Evolutionary conservation across 2,888 invertebrate species (phyloP).

Genomic region (Xanthorhoe spadicearia): DNA sequence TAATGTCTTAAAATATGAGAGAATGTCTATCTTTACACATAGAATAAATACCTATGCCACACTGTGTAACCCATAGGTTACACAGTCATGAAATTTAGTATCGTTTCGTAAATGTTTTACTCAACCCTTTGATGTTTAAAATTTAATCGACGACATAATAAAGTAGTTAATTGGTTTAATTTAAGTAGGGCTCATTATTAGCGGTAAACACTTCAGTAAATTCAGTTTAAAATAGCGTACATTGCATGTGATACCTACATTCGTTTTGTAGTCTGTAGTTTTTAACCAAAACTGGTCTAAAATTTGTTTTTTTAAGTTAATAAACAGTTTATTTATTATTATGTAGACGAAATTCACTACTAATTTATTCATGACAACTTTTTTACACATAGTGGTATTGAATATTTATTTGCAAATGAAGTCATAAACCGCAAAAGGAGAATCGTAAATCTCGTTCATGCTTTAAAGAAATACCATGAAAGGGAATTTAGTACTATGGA

Average conservation of each 20-base stretch:
- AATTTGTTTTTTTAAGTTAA: not conserved
- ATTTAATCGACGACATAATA: too few relatives aligned
- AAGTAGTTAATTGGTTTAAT: not conserved
- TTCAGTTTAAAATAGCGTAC: conserved; percentile 2
- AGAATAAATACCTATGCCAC: too few relatives aligned
- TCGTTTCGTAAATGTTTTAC: too few relatives aligned
- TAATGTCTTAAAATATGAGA: too few relatives aligned
- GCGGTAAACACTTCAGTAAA: conserved; percentile 10
- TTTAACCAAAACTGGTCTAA: not conserved
- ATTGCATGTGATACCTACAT: not conserved
- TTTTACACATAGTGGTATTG: conserved; percentile 14
- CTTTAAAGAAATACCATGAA: conserved; percentile 20
- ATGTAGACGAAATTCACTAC: too few relatives aligned
- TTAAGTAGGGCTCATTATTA: not conserved
- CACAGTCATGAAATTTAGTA: too few relatives aligned
- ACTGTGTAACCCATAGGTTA: too few relatives aligned
- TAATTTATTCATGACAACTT: conserved; percentile 2
- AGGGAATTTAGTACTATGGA: conserved; percentile 26
- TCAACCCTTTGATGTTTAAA: too few relatives aligned
- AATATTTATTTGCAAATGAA: conserved; percentile 32
- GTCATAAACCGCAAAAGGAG: conserved; percentile 29
- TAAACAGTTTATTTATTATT: too few relatives aligned
- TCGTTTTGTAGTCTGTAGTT: conserved; percentile 1
- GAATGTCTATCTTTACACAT: too few relatives aligned
- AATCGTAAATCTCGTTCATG: conserved; percentile 31